Evolutionary conservation across 2,888 invertebrate genomes (phyloP).

Genomic region (Mantis religiosa): DNA sequence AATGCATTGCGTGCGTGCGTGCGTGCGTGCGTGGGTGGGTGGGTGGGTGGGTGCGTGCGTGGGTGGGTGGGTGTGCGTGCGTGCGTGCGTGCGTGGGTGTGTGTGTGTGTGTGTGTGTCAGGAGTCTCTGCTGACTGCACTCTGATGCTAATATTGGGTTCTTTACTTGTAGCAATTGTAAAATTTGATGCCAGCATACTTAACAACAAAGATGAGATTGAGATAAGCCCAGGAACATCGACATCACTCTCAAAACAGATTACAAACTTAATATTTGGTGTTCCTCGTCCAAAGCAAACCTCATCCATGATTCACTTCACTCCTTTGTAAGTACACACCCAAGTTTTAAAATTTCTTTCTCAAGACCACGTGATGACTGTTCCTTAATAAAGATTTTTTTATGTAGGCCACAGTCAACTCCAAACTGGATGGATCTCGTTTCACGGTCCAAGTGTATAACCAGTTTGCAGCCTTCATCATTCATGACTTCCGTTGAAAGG

Average conservation of each 20-base stretch:
- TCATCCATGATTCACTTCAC: slow-evolving; percentile 41
- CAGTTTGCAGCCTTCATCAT: not conserved
- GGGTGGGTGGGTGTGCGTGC: too few relatives aligned
- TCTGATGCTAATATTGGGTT: too few relatives aligned
- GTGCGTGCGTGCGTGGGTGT: too few relatives aligned
- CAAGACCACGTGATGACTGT: not conserved
- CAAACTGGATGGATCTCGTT: slow-evolving; percentile 41
- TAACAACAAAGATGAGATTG: not conserved
- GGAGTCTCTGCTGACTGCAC: too few relatives aligned
- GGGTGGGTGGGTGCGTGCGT: too few relatives aligned
- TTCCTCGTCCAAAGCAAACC: slow-evolving; percentile 33
- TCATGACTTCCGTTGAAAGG: too few relatives aligned
- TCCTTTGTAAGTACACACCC: slow-evolving; percentile 39
- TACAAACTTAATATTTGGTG: slow-evolving; percentile 4
- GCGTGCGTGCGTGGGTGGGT: too few relatives aligned
- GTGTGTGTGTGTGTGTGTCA: too few relatives aligned
- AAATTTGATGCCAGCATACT: not conserved
- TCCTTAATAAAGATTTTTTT: not conserved
- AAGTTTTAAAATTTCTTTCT: not conserved
- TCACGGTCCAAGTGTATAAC: slow-evolving; percentile 35
- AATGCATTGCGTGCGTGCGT: too few relatives aligned
- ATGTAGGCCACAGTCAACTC: slow-evolving; percentile 39
- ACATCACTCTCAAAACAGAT: not conserved
- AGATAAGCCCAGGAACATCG: not conserved
- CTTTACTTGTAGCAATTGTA: not conserved